Evolutionary conservation across 2,797 vertebrate genomes (phyloP), one percentile per base, ranked within the genome.

Genomic region (Lycodopsis pacificus): DNA sequence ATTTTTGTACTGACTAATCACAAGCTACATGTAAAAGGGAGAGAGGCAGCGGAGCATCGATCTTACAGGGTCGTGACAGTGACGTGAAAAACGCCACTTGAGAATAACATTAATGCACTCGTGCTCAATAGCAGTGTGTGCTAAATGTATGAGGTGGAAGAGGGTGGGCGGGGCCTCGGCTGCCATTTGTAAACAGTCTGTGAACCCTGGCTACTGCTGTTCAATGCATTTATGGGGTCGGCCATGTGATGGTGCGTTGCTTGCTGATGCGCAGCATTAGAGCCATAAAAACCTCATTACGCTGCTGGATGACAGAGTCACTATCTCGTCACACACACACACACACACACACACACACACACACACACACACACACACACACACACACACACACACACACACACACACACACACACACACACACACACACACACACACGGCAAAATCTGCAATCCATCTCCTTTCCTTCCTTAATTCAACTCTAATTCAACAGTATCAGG

Each of bases 111-210:
- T n/a, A 84, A 85, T 82, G 84, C 83, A 84, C 76, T 89, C 48
- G 2, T 4, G 73, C 56, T 83, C 71, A 58, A 83, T 73, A 59
- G 80, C 59, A 64, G 53, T 4, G 65, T 19, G 63, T 66, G 82
- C 83, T 86, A 89, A 89, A 87, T 72, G 82, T 71, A 80, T 58
- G 63, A 65, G 71, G 44, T 14, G 22, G 57, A 32, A 32, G 22
- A 12, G 63, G 22, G 32, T 5, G 40, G 62, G 62, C 25, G 49
- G 63, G 3, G 73, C 40, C 63, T 90, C 58, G 46, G 65, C 71
- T 86, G 79, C 76, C 84, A 73, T 85, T 82, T 80, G 81, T 91
- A 91, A 89, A 91, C 89, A 86, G 83, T 84, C 71, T 65, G 79
- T 65, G 76, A 82, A 90, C 70, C 71, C 40, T 44, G 87, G 48